A percentile compares a stretch with the other conserved stretches of the same genome.
Evolutionary conservation across 2,113 vertebrate genomes (phyloP).

Genomic region (Aramus guarauna): DNA sequence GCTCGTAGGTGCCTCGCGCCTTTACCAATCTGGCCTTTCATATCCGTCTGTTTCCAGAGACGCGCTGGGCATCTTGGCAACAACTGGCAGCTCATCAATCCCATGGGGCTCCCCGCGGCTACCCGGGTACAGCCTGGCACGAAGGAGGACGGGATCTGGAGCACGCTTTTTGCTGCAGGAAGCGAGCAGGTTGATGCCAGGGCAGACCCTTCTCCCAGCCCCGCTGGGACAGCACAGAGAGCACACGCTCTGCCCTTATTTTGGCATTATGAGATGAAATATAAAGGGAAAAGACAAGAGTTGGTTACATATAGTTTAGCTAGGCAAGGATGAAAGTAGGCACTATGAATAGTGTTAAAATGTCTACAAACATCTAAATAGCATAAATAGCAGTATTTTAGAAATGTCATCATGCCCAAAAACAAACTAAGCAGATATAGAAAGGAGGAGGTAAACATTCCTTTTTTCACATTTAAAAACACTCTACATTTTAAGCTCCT

Average conservation of each 20-base stretch:
- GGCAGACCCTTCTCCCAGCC: neutral
- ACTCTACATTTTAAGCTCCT: neutral
- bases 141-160: neutral
- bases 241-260: neutral
- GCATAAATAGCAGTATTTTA: neutral
- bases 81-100: neutral
- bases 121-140: neutral
- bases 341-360: neutral
- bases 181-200: neutral
- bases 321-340: neutral
- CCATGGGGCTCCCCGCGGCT: neutral
- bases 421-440: neutral
- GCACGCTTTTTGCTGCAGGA: neutral
- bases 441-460: neutral
- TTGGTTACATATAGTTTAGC: neutral
- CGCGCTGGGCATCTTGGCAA: neutral
- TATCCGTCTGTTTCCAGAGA: neutral
- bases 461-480: neutral
- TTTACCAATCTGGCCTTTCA: neutral
- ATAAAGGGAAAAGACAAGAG: neutral
- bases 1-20: neutral
- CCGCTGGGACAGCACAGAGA: fast-evolving
- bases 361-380: neutral
- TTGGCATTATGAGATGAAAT: neutral
- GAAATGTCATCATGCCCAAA: neutral